Evolutionary conservation across 2,797 vertebrate genomes (phyloP).

Genomic region (Takifugu rubripes): DNA sequence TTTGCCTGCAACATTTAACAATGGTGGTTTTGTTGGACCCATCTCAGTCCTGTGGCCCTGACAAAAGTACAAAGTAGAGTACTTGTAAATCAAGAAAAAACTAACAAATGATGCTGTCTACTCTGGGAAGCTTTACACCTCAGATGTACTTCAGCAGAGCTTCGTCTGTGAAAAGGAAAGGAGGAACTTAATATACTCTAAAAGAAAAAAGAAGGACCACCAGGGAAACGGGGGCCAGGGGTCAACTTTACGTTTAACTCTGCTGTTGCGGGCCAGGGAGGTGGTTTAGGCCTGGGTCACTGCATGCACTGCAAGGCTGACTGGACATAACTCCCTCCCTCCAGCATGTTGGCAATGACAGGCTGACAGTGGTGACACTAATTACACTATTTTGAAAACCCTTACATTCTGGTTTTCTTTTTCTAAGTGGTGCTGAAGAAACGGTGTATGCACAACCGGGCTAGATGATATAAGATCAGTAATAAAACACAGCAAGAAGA

Average conservation of each 20-base stretch:
- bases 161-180: slow-evolving; percentile 4
- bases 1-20: too few species aligned
- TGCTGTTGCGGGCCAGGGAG: slow-evolving; percentile 22
- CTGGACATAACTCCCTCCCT: slow-evolving; percentile 42
- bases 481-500: neutral
- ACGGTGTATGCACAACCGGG: neutral
- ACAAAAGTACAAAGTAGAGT: too few species aligned
- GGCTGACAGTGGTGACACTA: slow-evolving; percentile 14
- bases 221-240: slow-evolving; percentile 28
- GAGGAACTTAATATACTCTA: slow-evolving; percentile 39
- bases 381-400: slow-evolving; percentile 12
- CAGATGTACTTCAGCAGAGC: slow-evolving; percentile 13
- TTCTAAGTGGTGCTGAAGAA: neutral
- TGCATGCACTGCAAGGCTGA: slow-evolving; percentile 31
- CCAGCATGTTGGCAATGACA: slow-evolving; percentile 23
- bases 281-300: slow-evolving; percentile 50
- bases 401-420: neutral
- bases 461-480: slow-evolving; percentile 1
- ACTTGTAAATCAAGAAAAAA: too few species aligned
- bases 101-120: too few species aligned
- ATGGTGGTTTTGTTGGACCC: too few species aligned
- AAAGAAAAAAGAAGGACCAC: slow-evolving; percentile 63
- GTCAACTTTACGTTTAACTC: slow-evolving; percentile 38
- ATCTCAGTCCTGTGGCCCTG: too few species aligned
- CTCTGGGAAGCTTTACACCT: too few species aligned